These are phyloP conservation scores for Isotomurus palustris DNA, from an alignment of 2,888 invertebrate genomes.

Conservation along the genomic window DNA sequence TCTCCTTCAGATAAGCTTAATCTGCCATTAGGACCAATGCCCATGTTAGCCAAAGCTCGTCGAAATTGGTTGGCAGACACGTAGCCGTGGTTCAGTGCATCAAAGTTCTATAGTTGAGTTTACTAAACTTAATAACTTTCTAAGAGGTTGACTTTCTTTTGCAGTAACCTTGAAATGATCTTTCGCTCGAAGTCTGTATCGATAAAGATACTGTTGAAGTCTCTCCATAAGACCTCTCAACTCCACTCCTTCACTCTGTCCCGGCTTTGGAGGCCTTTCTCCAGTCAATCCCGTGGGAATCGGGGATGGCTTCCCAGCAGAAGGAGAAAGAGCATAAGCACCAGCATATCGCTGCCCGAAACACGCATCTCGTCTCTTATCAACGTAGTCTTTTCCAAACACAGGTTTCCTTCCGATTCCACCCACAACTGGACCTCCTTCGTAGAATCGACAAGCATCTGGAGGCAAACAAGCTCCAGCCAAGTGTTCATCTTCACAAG, in stretches of 20 bases:
- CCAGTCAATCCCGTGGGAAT: slow-evolving; percentile 55
- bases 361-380: slow-evolving; percentile 31
- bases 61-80: slow-evolving; percentile 67
- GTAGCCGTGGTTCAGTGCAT: slow-evolving; percentile 63
- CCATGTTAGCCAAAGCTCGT: slow-evolving; percentile 64
- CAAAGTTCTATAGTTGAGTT: slow-evolving; percentile 58
- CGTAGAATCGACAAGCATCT: slow-evolving; percentile 41
- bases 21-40: slow-evolving; percentile 57
- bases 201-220: slow-evolving; percentile 65
- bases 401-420: slow-evolving; percentile 40
- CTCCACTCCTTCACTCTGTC: slow-evolving; percentile 55
- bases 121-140: background rate
- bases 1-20: slow-evolving; percentile 61
- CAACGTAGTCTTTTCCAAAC: slow-evolving; percentile 36
- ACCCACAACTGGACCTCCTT: slow-evolving; percentile 42
- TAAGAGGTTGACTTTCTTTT: background rate
- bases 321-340: slow-evolving; percentile 32
- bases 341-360: slow-evolving; percentile 41
- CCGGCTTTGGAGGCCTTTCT: slow-evolving; percentile 48
- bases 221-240: slow-evolving; percentile 53
- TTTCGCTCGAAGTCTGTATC: slow-evolving; percentile 60
- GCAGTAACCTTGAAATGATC: slow-evolving; percentile 64
- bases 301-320: slow-evolving; percentile 52
- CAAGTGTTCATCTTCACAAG: slow-evolving; percentile 40
- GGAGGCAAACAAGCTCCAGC: slow-evolving; percentile 35